phyloP scores from a whole-genome alignment of 1,140 invertebrate genomes.

The Pseudomyrmex cubaensis region DNA sequence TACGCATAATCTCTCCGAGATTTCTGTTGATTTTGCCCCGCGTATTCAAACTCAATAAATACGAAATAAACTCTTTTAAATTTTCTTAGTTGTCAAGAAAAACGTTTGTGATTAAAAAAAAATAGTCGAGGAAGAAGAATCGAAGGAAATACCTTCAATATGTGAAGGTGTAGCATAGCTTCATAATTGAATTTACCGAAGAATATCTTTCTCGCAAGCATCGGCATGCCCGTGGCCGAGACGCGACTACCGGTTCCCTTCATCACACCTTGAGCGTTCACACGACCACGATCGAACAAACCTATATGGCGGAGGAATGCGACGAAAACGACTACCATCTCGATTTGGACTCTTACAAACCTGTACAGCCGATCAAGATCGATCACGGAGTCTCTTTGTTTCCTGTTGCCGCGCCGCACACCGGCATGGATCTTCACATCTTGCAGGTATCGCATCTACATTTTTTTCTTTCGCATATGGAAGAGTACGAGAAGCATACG shows the following conservation, averaged over 20 bases:
- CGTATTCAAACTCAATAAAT: too few relatives aligned
- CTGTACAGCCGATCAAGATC: constrained; percentile 93
- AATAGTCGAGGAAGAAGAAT: too few relatives aligned
- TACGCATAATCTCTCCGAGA: too few relatives aligned
- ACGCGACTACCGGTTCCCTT: constrained; percentile 82
- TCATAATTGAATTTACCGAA: background rate
- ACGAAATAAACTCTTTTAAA: too few relatives aligned
- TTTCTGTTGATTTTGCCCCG: too few relatives aligned
- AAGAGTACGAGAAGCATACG: background rate
- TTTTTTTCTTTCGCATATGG: background rate
- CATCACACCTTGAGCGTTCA: constrained; percentile 84
- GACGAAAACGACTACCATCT: constrained; percentile 88
- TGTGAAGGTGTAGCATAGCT: background rate
- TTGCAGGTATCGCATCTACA: constrained; percentile 87
- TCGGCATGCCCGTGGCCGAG: constrained; percentile 88
- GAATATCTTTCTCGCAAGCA: constrained; percentile 87
- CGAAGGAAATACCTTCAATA: background rate
- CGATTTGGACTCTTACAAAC: constrained; percentile 92
- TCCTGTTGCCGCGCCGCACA: constrained; percentile 87
- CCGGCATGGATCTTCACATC: constrained; percentile 91
- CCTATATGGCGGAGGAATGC: constrained; percentile 85
- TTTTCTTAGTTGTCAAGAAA: too few relatives aligned
- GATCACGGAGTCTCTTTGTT: constrained; percentile 96
- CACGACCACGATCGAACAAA: constrained; percentile 86
- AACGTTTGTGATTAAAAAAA: too few relatives aligned